Base-by-base conservation (phyloP, 2,888 invertebrate genomes). In the Leucania comma region DNA sequence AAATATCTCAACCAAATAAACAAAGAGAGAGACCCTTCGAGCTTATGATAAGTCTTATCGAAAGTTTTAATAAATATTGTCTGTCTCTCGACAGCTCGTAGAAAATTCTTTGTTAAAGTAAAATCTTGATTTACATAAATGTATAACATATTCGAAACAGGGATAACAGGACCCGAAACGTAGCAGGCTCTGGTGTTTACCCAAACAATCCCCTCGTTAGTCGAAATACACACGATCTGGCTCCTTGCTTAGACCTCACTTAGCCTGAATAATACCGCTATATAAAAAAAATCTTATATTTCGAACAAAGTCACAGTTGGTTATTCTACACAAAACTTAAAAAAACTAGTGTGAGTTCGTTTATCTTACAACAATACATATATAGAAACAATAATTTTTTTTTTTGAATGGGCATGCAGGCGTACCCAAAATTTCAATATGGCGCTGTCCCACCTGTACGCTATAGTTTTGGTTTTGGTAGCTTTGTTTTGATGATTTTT, bases 161-260 rank as follows among this genome's bases (percentile, higher is more conserved):
- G 35, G 56, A 68, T 53, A 75, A 53, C 42, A 54, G 46, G 53
- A 12, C 59, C 24, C 50, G 20, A 8, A 29, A 35, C n/a, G n/a
- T 42, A 14, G n/a, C 61, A 59, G 57, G 53, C 51, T 65, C 68
- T 67, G 60, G 62, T 72, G 66, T 70, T 72, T 82, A 64, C 63
- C 46, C 42, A 3, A 53, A 69, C 58, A 66, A 64, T 71, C 29
- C 66, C 57, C 60, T 83, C 64, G 75, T 79, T 79, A 81, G 63
- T 32, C 26, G 26, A 46, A 32, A 61, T 68, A 71, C 26, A 72
- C 63, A 65, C 51, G 53, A 72, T 62, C 59, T 69, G 29, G 20
- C 54, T 29, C n/a, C 42, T 12, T 42, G 17, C 42, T 17, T 6
- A 42, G 69, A 71, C 51, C 42, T 61, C 68, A 46, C 61, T 56